Conservation (phyloP, 2,888 invertebrate genomes). For the Autographa pulchrina region DNA sequence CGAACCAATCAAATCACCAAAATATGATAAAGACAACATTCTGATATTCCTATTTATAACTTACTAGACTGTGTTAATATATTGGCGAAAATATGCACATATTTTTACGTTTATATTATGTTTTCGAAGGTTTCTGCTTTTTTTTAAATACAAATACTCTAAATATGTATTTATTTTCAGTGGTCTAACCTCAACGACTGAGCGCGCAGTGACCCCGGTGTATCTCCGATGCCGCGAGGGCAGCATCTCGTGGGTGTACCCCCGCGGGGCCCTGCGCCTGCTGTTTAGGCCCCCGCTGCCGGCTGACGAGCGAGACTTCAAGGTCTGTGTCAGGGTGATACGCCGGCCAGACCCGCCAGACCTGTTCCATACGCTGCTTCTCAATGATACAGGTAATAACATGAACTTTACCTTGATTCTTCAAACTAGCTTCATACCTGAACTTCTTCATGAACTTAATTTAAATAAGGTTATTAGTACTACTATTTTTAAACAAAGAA, state of each 20-base stretch:
- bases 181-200: conserved; percentile 85
- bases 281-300: conserved; percentile 91
- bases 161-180: conserved; percentile 81
- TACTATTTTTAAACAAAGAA: conserved; percentile 11
- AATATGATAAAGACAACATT: conserved; percentile 75
- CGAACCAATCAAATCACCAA: conserved; percentile 75
- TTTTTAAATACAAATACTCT: conserved; percentile 8
- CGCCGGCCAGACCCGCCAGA: conserved; percentile 89
- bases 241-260: conserved; percentile 93
- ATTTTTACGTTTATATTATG: not conserved
- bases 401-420: not conserved
- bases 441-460: too few species aligned
- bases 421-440: not conserved
- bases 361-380: conserved; percentile 84
- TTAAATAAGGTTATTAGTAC: too few species aligned
- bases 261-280: conserved; percentile 92
- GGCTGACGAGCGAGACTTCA: conserved; percentile 90
- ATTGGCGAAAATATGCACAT: not conserved
- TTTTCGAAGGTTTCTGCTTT: not conserved
- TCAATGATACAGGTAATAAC: conserved; percentile 77
- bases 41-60: conserved; percentile 58
- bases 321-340: conserved; percentile 91
- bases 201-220: conserved; percentile 93
- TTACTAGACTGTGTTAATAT: conserved; percentile 15
- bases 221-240: conserved; percentile 94